These are phyloP conservation scores for Steinernema scapterisci DNA, from an alignment of 2,888 invertebrate species.

Conservation along the genomic window DNA sequence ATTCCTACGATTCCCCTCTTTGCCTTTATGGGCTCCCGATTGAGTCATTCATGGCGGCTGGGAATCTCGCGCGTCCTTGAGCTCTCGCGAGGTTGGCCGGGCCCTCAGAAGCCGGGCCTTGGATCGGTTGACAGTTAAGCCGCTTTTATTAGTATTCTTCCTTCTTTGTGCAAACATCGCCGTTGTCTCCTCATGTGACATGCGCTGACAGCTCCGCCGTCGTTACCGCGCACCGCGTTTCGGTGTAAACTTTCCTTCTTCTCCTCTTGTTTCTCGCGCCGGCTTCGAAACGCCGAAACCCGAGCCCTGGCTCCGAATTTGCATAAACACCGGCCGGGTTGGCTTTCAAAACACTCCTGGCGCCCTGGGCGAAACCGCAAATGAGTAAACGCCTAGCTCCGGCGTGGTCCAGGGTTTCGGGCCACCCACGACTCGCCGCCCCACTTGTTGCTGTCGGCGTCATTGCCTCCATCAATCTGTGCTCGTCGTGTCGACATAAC, in stretches of 20 bases:
- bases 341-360: conserved; percentile 18
- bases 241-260: conserved; percentile 23
- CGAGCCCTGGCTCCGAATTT: background rate
- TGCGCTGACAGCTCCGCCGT: conserved; percentile 29
- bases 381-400: background rate
- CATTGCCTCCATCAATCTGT: conserved; percentile 12
- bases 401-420: background rate
- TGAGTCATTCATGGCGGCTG: background rate
- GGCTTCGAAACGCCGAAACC: background rate
- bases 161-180: conserved; percentile 28
- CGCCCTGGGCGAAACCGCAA: background rate
- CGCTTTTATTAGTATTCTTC: conserved; percentile 22
- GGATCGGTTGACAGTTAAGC: conserved; percentile 31
- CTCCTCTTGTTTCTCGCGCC: background rate
- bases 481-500: background rate
- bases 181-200: conserved; percentile 18
- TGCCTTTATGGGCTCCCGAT: background rate
- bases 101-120: background rate
- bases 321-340: conserved; percentile 10
- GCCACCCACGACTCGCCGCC: background rate
- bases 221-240: background rate
- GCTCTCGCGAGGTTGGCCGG: background rate
- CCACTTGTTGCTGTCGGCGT: conserved; percentile 23
- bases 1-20: background rate
- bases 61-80: conserved; percentile 22